Conservation (phyloP, 2,797 vertebrate genomes). For the Coracias cyanogaster region DNA sequence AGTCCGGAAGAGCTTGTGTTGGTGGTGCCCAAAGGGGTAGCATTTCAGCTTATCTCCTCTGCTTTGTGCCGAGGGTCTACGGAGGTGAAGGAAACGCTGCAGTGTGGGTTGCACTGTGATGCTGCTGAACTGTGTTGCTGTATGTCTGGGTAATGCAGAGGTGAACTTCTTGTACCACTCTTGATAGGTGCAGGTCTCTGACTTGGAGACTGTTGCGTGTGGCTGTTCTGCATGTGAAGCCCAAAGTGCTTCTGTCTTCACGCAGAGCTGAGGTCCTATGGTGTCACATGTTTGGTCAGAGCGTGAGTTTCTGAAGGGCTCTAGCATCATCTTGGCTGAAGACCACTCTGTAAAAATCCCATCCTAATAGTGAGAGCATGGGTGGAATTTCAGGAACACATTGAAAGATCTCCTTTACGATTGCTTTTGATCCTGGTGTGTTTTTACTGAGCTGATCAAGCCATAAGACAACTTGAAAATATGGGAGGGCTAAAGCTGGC, state of each 20-base stretch:
- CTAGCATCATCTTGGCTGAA: not conserved
- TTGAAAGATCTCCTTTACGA: not conserved
- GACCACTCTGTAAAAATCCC: not conserved
- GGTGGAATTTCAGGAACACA: not conserved
- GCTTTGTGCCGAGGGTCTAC: not conserved
- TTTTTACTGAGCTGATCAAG: not conserved
- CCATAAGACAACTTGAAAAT: not conserved
- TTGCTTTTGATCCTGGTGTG: not conserved
- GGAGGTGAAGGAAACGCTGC: not conserved
- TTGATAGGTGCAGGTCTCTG: not conserved
- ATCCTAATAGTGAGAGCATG: not conserved
- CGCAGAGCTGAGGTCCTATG: not conserved
- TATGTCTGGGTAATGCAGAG: not conserved
- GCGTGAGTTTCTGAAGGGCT: not conserved
- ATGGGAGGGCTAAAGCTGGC: not conserved
- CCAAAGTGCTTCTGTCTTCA: not conserved
- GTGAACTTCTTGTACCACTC: not conserved
- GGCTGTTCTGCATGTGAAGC: not conserved
- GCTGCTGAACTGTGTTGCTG: not conserved
- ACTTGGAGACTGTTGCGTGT: accelerated
- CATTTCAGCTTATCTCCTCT: not conserved
- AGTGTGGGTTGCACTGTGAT: not conserved
- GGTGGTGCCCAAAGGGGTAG: not conserved
- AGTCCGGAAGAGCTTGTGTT: not conserved
- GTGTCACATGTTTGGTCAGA: not conserved